A percentile compares a stretch with the other conserved stretches of the same genome.
phyloP scores from a whole-genome alignment of 2,113 vertebrate species.

The Nothocercus julius region DNA sequence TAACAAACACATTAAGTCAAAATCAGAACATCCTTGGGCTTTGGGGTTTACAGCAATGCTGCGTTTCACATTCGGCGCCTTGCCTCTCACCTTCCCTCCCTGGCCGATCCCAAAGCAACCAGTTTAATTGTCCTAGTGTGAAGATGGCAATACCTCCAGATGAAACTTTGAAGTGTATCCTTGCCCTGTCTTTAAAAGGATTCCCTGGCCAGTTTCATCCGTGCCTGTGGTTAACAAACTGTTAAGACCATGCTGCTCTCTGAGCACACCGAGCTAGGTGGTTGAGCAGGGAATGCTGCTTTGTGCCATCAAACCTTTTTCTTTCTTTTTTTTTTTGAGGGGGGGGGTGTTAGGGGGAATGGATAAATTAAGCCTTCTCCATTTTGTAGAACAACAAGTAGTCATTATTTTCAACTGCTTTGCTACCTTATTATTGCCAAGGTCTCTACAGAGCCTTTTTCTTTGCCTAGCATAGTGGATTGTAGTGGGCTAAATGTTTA shows the following conservation, averaged over 20 bases:
- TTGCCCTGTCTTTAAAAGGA: constrained; percentile 14
- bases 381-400: constrained; percentile 73
- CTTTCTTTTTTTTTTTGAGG: neutral
- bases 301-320: constrained; percentile 64
- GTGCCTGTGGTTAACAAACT: constrained; percentile 1
- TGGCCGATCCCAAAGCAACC: neutral
- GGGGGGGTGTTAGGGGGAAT: neutral
- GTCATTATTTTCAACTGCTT: constrained; percentile 75
- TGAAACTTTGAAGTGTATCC: neutral
- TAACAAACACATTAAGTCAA: neutral
- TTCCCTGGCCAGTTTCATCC: neutral
- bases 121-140: neutral
- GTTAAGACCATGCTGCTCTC: constrained; percentile 20
- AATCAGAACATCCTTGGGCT: neutral
- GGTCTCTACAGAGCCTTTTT: constrained; percentile 78
- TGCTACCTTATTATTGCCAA: constrained; percentile 77
- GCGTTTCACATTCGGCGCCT: neutral
- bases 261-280: constrained; percentile 12
- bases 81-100: neutral
- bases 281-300: constrained; percentile 43
- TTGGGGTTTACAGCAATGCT: neutral
- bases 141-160: neutral
- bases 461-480: constrained; percentile 77
- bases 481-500: constrained; percentile 90
- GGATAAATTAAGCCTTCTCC: constrained; percentile 75